These are phyloP conservation scores for Cacoxenus indagator DNA, from an alignment of 2,888 invertebrate genomes.

Conservation along the genomic window DNA sequence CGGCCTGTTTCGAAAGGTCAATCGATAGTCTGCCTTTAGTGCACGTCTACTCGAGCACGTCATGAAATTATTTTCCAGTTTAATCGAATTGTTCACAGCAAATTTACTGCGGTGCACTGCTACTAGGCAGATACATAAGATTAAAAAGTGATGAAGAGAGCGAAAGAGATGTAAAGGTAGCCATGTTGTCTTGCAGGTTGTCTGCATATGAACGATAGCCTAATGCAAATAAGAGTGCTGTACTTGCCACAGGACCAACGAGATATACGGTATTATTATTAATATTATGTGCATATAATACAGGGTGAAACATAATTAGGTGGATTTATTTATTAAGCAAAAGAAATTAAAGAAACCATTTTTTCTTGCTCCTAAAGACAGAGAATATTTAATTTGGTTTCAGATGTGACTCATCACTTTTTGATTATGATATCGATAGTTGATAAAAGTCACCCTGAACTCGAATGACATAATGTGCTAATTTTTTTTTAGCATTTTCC, in stretches of 20 bases:
- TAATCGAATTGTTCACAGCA: constrained; percentile 60
- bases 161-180: neutral
- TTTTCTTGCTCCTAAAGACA: too few relatives aligned
- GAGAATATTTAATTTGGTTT: too few relatives aligned
- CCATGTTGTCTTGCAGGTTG: constrained; percentile 9
- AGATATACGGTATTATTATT: neutral
- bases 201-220: neutral
- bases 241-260: neutral
- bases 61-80: constrained; percentile 52
- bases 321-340: too few relatives aligned
- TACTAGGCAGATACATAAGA: neutral
- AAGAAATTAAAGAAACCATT: too few relatives aligned
- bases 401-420: too few relatives aligned
- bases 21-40: neutral
- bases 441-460: too few relatives aligned
- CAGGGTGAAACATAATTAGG: too few relatives aligned
- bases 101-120: constrained; percentile 42
- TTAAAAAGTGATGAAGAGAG: too few relatives aligned
- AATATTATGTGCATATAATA: too few relatives aligned
- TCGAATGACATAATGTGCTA: too few relatives aligned
- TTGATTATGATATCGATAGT: too few relatives aligned
- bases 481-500: too few relatives aligned
- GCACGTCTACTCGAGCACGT: constrained; percentile 27
- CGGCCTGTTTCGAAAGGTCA: neutral
- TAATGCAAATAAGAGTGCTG: neutral